Evolutionary conservation across 2,113 vertebrate genomes (phyloP).

Genomic region (Albula glossodonta): DNA sequence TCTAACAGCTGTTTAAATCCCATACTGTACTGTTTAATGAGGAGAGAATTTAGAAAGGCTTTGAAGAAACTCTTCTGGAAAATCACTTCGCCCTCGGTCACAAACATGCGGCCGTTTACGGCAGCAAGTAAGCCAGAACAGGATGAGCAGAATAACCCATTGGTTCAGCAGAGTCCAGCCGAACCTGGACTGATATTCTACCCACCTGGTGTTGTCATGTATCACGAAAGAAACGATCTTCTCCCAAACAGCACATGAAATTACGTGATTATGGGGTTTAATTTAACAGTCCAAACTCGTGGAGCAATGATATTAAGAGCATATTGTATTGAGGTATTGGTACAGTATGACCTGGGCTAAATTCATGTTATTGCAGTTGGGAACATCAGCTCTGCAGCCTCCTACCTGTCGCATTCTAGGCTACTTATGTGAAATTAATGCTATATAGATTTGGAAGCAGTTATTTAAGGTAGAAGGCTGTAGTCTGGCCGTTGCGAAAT

Average conservation of each 20-base stretch:
- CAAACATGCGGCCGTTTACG: slow-evolving; percentile 80
- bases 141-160: slow-evolving; percentile 68
- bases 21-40: slow-evolving; percentile 91
- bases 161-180: slow-evolving; percentile 54
- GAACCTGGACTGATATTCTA: slow-evolving; percentile 73
- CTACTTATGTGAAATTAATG: too few relatives aligned
- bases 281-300: background rate
- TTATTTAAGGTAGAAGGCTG: too few relatives aligned
- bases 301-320: too few relatives aligned
- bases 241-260: slow-evolving; percentile 73
- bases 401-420: too few relatives aligned
- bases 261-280: background rate
- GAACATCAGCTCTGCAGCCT: too few relatives aligned
- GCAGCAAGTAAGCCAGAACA: slow-evolving; percentile 82
- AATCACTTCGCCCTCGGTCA: slow-evolving; percentile 78
- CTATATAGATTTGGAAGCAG: too few relatives aligned
- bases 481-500: too few relatives aligned
- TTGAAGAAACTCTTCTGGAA: slow-evolving; percentile 86
- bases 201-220: slow-evolving; percentile 80
- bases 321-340: too few relatives aligned
- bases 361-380: too few relatives aligned
- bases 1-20: slow-evolving; percentile 97
- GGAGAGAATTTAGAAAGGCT: slow-evolving; percentile 89
- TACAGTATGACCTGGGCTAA: too few relatives aligned
- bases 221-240: slow-evolving; percentile 75